phyloP scores from a whole-genome alignment of 1,140 invertebrate species.

The Dendrolimus kikuchii region DNA sequence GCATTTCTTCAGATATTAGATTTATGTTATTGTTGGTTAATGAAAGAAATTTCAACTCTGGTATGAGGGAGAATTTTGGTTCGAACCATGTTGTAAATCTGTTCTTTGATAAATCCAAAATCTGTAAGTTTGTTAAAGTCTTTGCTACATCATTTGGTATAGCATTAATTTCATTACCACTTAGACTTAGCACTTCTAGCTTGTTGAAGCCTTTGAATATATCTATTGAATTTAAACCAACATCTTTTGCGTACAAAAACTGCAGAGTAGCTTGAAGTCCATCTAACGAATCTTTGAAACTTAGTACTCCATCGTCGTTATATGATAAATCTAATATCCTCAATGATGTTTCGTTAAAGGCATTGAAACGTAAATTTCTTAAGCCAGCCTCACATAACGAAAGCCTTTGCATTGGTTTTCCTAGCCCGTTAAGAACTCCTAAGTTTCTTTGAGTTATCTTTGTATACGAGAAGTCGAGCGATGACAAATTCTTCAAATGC shows the following conservation, averaged over 20 bases:
- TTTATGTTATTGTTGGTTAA: conserved; percentile 72
- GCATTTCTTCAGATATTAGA: conserved; percentile 64
- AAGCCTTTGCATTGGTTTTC: conserved; percentile 50
- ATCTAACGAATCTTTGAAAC: conserved; percentile 22
- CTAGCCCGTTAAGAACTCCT: conserved; percentile 43
- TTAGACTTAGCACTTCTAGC: conserved; percentile 56
- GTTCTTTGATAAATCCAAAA: conserved; percentile 69
- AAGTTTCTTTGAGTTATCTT: conserved; percentile 51
- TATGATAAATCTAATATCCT: conserved; percentile 71
- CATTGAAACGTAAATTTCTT: conserved; percentile 30
- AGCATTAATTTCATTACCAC: conserved; percentile 60
- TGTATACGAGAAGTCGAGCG: conserved; percentile 70
- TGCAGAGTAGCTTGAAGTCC: conserved; percentile 56
- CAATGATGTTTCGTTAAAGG: conserved; percentile 58
- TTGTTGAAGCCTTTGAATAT: conserved; percentile 45
- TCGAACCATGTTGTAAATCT: conserved; percentile 68
- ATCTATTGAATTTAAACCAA: conserved; percentile 47
- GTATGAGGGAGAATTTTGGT: conserved; percentile 44
- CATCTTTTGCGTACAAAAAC: conserved; percentile 62
- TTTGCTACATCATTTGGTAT: conserved; percentile 28
- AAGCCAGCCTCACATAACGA: conserved; percentile 70
- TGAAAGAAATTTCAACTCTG: conserved; percentile 51
- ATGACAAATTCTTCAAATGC: conserved; percentile 44
- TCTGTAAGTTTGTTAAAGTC: conserved; percentile 49
- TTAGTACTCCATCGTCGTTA: conserved; percentile 41